phyloP scores from a whole-genome alignment of 2,113 vertebrate species.

The Sula dactylatra region DNA sequence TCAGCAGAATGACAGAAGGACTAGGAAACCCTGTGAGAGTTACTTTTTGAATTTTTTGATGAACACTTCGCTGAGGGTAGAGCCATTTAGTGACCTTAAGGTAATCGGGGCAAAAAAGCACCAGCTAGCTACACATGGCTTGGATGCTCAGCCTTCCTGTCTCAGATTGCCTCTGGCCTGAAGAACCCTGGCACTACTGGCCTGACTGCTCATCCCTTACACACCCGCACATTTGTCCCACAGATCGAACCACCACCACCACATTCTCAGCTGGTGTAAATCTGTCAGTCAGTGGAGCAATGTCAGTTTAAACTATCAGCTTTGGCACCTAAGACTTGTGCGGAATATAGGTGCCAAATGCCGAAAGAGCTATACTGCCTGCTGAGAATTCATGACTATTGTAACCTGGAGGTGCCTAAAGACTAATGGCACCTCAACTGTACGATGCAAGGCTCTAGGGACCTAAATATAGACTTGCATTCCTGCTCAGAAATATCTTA shows the following conservation, averaged over 20 bases:
- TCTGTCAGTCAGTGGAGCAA: neutral
- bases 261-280: neutral
- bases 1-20: neutral
- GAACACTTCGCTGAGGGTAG: neutral
- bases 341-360: neutral
- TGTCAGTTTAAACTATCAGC: conserved; percentile 41
- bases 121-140: neutral
- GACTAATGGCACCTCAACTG: conserved; percentile 45
- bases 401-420: conserved; percentile 56
- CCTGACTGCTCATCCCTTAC: neutral
- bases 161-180: neutral
- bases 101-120: neutral
- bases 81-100: neutral
- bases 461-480: conserved; percentile 40
- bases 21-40: neutral
- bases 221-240: neutral
- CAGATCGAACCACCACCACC: neutral
- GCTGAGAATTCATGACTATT: conserved; percentile 35
- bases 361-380: neutral
- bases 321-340: conserved; percentile 2
- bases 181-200: neutral
- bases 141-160: neutral
- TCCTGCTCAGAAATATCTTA: conserved; percentile 14
- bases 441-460: neutral
- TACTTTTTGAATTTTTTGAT: neutral